A percentile compares a stretch with the other conserved stretches of the same genome.
These are phyloP conservation scores for Drosophila monieri DNA, from an alignment of 2,888 invertebrate genomes.

Conservation along the genomic window DNA sequence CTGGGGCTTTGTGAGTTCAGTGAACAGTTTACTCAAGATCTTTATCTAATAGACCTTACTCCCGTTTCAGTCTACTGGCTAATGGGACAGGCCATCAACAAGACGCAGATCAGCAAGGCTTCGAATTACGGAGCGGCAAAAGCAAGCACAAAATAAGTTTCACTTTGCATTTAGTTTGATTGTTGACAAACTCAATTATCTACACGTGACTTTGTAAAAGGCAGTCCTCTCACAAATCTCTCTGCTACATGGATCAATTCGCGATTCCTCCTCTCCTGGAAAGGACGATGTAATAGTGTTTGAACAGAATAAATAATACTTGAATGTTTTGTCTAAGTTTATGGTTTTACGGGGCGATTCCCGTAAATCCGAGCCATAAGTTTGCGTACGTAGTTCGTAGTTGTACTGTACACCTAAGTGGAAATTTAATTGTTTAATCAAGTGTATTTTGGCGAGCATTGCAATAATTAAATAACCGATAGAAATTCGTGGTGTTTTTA, in stretches of 20 bases:
- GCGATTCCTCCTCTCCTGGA: constrained; percentile 17
- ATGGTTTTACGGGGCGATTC: constrained; percentile 32
- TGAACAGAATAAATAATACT: constrained; percentile 28
- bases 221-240: constrained; percentile 35
- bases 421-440: constrained; percentile 37
- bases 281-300: constrained; percentile 23
- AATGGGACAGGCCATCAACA: constrained; percentile 91
- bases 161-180: constrained; percentile 36
- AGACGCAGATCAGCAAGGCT: constrained; percentile 93
- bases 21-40: background rate
- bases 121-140: constrained; percentile 89
- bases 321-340: constrained; percentile 40
- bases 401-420: constrained; percentile 43
- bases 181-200: constrained; percentile 74
- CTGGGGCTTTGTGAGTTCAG: constrained; percentile 90
- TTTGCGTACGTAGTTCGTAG: constrained; percentile 46
- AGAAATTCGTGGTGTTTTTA: background rate
- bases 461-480: constrained; percentile 42
- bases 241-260: constrained; percentile 34
- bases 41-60: background rate
- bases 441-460: constrained; percentile 46
- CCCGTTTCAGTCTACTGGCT: constrained; percentile 88
- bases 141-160: constrained; percentile 64
- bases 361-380: constrained; percentile 39
- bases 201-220: constrained; percentile 39